Percentiles rank a stretch among this genome's conserved stretches.
Evolutionary conservation across 2,888 invertebrate species (phyloP).

Genomic region (Zelleria hepariella): DNA sequence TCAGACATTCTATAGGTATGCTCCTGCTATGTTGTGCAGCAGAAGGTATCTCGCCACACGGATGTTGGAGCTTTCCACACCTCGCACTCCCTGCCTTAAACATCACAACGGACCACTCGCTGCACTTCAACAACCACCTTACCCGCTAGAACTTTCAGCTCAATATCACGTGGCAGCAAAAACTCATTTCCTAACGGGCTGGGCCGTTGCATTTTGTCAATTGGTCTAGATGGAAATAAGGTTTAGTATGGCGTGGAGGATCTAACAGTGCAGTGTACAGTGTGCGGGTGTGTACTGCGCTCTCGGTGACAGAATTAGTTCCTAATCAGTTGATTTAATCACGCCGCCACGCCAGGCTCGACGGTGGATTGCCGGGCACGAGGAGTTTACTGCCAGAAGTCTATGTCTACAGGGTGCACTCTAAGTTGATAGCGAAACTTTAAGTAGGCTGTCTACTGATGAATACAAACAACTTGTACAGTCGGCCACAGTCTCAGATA

Average conservation of each 20-base stretch:
- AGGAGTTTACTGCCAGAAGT: too few species aligned
- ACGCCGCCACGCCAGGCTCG: slow-evolving; percentile 9
- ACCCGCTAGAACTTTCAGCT: not conserved
- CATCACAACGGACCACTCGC: not conserved
- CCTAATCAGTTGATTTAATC: slow-evolving; percentile 45
- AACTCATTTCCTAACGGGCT: not conserved
- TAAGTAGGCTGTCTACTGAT: too few species aligned
- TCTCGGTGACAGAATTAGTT: slow-evolving; percentile 25
- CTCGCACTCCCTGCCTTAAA: not conserved
- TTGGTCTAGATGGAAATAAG: not conserved
- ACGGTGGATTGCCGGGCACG: not conserved
- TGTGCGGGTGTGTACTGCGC: slow-evolving; percentile 15
- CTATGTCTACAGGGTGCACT: too few species aligned
- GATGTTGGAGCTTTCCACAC: slow-evolving; percentile 1
- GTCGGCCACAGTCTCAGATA: too few species aligned
- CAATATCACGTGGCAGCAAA: not conserved
- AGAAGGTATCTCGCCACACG: not conserved
- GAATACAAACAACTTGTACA: too few species aligned
- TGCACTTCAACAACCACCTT: not conserved
- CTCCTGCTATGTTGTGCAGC: not conserved
- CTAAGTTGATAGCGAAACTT: too few species aligned
- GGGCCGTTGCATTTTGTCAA: not conserved
- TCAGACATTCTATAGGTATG: not conserved
- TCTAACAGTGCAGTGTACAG: slow-evolving; percentile 2
- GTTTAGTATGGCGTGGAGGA: slow-evolving; percentile 1